Evolutionary conservation across 2,113 vertebrate species (phyloP), one percentile per base, ranked within the genome.

Genomic region (Melanotaenia duboulayi): DNA sequence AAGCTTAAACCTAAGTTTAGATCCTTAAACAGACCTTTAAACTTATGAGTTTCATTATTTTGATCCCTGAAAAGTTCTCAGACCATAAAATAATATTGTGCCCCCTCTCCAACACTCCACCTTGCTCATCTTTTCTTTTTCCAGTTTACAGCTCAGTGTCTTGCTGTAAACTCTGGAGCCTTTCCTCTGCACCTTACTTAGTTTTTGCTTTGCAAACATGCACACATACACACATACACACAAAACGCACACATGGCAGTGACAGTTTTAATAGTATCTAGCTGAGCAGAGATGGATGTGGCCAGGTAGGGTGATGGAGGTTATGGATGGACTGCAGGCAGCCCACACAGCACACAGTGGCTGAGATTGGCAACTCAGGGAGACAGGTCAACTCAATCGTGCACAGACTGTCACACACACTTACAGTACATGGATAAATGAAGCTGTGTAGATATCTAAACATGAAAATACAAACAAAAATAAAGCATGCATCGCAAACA

Each of bases 91-190:
- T 4, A 24, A 14, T 24, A 13, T 22, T 12, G 22, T 22, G 50
- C 50, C 14, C 35, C 74, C 50, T 25, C 40, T 74, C 62, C 46
- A 6, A 3, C 28, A 28, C 28, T 4, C 6, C 28, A 69, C 46
- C 90, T 86, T 75, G 78, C 89, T 66, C 78, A 71, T 70, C 80
- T 82, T 72, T 68, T 80, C 65, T 81, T 80, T 80, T 71, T 61
- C 35, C 64, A 76, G 92, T 95, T 94, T 95, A 96, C 94, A 94
- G 93, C 94, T 95, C 89, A 86, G 94, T 93, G 95, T 95, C 95
- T 95, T 65, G 92, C 92, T 94, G 92, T 94, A 95, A 96, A 95
- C 94, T 93, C 89, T 88, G 89, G 94, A 93, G 94, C 94, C 94
- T 91, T 84, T 76, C 78, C 81, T 81, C 84, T 88, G 82, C 76